A percentile compares a stretch with the other conserved stretches of the same genome.
Conservation (phyloP, 1,140 invertebrate genomes). For the Anoplophora glabripennis region DNA sequence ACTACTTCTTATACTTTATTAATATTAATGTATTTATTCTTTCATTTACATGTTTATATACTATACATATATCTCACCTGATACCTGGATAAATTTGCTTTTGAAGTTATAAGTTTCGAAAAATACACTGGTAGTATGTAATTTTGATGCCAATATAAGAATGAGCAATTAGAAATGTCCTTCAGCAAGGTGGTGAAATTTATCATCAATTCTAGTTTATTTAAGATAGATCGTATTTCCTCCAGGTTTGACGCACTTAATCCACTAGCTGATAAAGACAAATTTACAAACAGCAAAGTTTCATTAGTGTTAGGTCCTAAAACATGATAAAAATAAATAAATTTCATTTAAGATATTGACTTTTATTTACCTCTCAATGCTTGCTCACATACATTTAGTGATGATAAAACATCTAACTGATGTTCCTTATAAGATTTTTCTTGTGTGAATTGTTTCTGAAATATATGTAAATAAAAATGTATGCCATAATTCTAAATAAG, state of each 20-base stretch:
- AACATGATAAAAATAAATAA: slow-evolving; percentile 21
- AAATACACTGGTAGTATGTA: slow-evolving; percentile 73
- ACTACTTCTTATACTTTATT: too few relatives aligned
- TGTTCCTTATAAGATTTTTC: slow-evolving; percentile 63
- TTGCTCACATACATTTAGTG: slow-evolving; percentile 69
- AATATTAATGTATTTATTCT: slow-evolving; percentile 6
- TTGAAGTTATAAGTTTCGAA: slow-evolving; percentile 63
- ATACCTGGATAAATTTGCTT: slow-evolving; percentile 60
- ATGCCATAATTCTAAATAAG: slow-evolving; percentile 7
- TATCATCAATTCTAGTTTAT: slow-evolving; percentile 62
- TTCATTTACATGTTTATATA: slow-evolving; percentile 11
- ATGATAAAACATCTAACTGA: slow-evolving; percentile 66
- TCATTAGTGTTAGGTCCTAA: slow-evolving; percentile 62
- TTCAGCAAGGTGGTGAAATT: slow-evolving; percentile 60
- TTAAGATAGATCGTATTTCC: slow-evolving; percentile 56
- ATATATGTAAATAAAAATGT: slow-evolving; percentile 21
- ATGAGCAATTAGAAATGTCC: slow-evolving; percentile 67
- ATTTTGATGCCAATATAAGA: slow-evolving; percentile 80
- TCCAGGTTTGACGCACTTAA: slow-evolving; percentile 54
- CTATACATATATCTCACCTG: slow-evolving; percentile 51
- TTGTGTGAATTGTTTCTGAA: slow-evolving; percentile 52
- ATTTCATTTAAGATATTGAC: neutral
- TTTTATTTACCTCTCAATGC: slow-evolving; percentile 56
- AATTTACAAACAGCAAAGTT: slow-evolving; percentile 61
- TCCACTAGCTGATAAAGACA: slow-evolving; percentile 66